These are phyloP conservation scores for Lonchura striata DNA, from an alignment of 2,113 vertebrate genomes.

Conservation along the genomic window DNA sequence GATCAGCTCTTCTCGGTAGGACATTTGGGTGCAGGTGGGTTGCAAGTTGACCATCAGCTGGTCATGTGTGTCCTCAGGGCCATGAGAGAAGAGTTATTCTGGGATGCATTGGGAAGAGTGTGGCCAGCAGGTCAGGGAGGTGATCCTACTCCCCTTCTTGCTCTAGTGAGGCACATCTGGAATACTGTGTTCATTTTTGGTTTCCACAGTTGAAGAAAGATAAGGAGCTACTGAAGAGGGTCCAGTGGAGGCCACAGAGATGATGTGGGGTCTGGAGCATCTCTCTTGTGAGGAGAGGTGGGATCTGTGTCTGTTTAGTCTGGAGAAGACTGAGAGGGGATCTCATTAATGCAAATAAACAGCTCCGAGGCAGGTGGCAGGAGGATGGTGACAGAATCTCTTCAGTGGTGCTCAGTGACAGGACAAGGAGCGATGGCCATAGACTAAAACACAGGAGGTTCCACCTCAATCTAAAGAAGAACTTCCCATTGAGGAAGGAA, in stretches of 20 bases:
- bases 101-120: fast-evolving
- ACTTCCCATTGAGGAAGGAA: no score
- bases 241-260: background rate
- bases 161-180: background rate
- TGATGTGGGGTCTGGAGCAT: background rate
- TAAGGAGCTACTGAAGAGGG: background rate
- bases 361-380: fast-evolving
- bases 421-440: background rate
- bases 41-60: background rate
- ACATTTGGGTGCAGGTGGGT: background rate
- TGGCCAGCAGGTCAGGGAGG: background rate
- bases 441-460: background rate
- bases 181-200: background rate
- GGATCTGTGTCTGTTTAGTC: background rate
- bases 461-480: background rate
- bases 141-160: background rate
- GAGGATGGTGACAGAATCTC: background rate
- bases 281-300: background rate
- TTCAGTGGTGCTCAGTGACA: background rate
- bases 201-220: background rate
- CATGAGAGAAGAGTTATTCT: background rate
- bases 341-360: background rate
- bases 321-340: background rate
- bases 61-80: background rate
- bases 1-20: background rate